Evolutionary conservation across 2,888 invertebrate genomes (phyloP), one percentile per base, ranked within the genome.

Genomic region (Eilema depressum): DNA sequence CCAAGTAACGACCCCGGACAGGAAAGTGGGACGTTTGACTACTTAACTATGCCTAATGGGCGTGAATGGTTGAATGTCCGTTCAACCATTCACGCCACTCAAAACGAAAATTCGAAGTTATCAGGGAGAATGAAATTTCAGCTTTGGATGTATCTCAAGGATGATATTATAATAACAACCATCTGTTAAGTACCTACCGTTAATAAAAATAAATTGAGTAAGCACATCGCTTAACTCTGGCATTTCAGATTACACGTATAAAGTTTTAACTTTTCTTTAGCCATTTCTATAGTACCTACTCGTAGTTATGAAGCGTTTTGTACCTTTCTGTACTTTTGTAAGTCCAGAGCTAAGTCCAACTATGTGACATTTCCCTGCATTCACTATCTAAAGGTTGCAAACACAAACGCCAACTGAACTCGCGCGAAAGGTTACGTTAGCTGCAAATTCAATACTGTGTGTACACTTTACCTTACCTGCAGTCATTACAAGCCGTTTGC

Each of bases 281-380:
- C 53, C n/a, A 20, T 10, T 10, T 53, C 20, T n/a, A n/a, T 53
- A 53, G 53, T n/a, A n/a, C n/a, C n/a, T n/a, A n/a, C n/a, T n/a
- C n/a, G n/a, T n/a, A 5, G 53, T 53, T 53, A 53, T 53, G 53
- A 77, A 75, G 53, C 23, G 68, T 84, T 88, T 82, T 87, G 79
- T 61, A 71, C 74, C 64, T 79, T 83, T 82, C 83, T 86, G 89
- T 93, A 93, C 91, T 65, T 76, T 72, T 82, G 82, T 85, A 86
- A 86, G 92, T 93, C 93, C 94, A 94, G 92, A 87, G 83, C 90
- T 91, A 83, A 91, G 93, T 92, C 94, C 92, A 93, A 93, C 93
- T 93, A 94, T 92, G 93, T 95, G 95, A 94, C 95, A 95, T 95
- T 95, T 95, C 88, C 92, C 89, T 83, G 90, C 90, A 91, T 90